Evolutionary conservation across 2,113 vertebrate species (phyloP).

Genomic region (Polypterus senegalus): DNA sequence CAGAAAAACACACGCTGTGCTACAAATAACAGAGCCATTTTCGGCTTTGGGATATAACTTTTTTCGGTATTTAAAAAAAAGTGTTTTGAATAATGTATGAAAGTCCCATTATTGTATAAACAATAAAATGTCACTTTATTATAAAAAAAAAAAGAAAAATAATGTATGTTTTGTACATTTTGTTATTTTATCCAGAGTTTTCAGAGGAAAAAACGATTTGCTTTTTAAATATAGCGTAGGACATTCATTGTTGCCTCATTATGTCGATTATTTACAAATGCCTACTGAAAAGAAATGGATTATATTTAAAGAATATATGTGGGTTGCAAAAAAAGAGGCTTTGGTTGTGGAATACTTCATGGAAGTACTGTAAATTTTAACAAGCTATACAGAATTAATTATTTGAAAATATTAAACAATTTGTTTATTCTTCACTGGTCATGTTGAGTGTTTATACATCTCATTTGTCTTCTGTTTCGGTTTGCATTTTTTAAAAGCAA

Average conservation of each 20-base stretch:
- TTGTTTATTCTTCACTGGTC: too few species aligned
- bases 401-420: too few species aligned
- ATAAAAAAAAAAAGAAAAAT: constrained; percentile 39
- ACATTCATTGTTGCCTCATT: background rate
- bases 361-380: too few species aligned
- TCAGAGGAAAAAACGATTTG: background rate
- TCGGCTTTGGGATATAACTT: constrained; percentile 89
- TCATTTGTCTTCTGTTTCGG: too few species aligned
- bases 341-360: too few species aligned
- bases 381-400: too few species aligned
- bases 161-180: background rate
- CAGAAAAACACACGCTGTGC: constrained; percentile 78
- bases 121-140: constrained; percentile 96
- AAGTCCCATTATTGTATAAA: constrained; percentile 97
- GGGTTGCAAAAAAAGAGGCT: too few species aligned
- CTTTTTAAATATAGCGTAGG: background rate
- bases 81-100: constrained; percentile 98
- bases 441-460: too few species aligned
- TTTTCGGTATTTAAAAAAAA: constrained; percentile 96
- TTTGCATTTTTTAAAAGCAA: too few species aligned
- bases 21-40: constrained; percentile 89
- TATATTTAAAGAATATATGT: background rate
- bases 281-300: background rate
- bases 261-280: background rate
- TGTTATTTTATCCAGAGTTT: background rate